These are phyloP conservation scores for Ischnura elegans DNA, from an alignment of 2,888 invertebrate genomes.

Conservation along the genomic window DNA sequence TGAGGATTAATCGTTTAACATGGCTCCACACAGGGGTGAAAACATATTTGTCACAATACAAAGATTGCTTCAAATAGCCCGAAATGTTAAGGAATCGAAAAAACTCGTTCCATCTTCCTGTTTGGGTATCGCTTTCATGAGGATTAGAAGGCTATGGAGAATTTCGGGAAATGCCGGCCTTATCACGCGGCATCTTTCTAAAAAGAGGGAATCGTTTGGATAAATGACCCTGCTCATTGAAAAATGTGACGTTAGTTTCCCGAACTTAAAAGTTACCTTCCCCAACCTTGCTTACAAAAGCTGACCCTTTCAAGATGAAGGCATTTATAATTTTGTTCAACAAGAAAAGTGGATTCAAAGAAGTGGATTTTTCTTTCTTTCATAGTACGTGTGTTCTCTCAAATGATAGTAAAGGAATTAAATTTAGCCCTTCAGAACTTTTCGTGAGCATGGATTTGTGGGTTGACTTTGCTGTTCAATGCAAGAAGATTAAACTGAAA, in stretches of 20 bases:
- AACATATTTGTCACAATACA: neutral
- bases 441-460: too few relatives aligned
- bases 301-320: too few relatives aligned
- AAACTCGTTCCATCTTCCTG: neutral
- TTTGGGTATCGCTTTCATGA: neutral
- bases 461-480: too few relatives aligned
- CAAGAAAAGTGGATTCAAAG: too few relatives aligned
- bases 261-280: neutral
- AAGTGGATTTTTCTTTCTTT: too few relatives aligned
- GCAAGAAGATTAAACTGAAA: too few relatives aligned
- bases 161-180: neutral
- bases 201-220: conserved; percentile 5
- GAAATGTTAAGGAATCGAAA: neutral
- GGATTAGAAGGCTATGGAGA: neutral
- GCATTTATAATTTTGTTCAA: too few relatives aligned
- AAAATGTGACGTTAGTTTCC: neutral
- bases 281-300: neutral
- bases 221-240: neutral
- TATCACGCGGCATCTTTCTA: conserved; percentile 29
- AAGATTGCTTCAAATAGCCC: neutral
- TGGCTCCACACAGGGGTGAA: neutral
- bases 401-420: too few relatives aligned
- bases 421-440: too few relatives aligned
- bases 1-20: neutral
- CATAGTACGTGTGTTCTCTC: too few relatives aligned